These are phyloP conservation scores for Cassiopea xamachana DNA, from an alignment of 30 jellyfish, hydroid and myxozoan species.

Conservation along the genomic window DNA sequence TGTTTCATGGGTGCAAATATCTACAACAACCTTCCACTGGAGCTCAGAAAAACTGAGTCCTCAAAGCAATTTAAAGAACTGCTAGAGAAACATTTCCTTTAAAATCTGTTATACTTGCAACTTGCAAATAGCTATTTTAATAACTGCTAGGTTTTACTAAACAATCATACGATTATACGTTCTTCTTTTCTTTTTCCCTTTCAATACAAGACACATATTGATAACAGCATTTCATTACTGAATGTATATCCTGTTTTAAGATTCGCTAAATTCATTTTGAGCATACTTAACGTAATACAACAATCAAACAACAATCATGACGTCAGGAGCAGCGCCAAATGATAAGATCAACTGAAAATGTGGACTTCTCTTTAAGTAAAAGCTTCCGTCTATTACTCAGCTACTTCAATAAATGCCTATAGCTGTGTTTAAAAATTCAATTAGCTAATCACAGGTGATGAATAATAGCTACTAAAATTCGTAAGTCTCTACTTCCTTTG, in stretches of 20 bases:
- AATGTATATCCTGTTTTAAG: constrained; percentile 20
- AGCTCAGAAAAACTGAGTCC: not conserved
- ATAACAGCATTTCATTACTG: constrained; percentile 4
- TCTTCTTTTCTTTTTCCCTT: constrained; percentile 1
- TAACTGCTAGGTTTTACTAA: not conserved
- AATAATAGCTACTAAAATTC: too few species aligned
- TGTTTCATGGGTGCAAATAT: too few species aligned
- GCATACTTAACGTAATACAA: not conserved
- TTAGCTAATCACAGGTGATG: too few species aligned
- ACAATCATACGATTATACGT: not conserved
- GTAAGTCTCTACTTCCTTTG: too few species aligned
- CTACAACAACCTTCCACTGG: too few species aligned
- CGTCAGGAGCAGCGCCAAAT: too few species aligned
- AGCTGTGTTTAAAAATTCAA: too few species aligned
- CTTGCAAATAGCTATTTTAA: not conserved
- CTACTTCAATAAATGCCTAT: too few species aligned
- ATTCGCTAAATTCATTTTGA: not conserved
- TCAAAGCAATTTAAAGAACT: not conserved
- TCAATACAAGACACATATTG: constrained; percentile 28
- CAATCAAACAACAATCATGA: too few species aligned
- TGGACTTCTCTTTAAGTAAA: too few species aligned
- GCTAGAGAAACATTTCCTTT: not conserved
- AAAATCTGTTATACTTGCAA: not conserved
- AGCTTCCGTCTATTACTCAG: too few species aligned
- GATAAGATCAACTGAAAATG: too few species aligned